phyloP scores from a whole-genome alignment of 2,113 vertebrate species.

The Nicator chloris region DNA sequence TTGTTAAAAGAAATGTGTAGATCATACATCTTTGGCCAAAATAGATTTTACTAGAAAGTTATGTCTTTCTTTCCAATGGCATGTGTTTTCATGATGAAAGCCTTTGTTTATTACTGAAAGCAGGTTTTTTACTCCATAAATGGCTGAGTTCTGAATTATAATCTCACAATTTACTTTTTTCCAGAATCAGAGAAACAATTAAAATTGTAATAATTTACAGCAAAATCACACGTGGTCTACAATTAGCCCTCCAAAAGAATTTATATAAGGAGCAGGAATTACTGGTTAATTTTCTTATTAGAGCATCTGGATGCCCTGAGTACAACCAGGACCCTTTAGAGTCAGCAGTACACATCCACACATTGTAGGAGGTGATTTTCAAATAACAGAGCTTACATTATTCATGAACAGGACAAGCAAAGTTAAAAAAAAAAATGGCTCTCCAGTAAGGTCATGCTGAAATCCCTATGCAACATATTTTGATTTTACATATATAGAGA shows the following conservation, averaged over 20 bases:
- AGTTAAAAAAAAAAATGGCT: not conserved
- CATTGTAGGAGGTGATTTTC: not conserved
- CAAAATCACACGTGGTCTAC: not conserved
- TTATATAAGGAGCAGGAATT: not conserved
- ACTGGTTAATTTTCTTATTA: not conserved
- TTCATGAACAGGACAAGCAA: not conserved
- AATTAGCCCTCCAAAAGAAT: not conserved
- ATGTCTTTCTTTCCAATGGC: not conserved
- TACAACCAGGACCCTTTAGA: not conserved
- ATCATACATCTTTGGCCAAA: not conserved
- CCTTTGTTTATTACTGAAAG: not conserved
- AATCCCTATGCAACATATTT: not conserved
- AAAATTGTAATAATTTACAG: not conserved
- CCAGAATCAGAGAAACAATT: not conserved
- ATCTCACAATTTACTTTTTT: not conserved
- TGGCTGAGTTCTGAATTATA: not conserved
- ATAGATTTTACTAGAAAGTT: not conserved
- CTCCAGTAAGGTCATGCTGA: not conserved
- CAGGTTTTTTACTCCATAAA: not conserved
- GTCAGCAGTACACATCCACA: rapidly evolving
- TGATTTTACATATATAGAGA: not conserved
- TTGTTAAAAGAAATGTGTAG: not conserved
- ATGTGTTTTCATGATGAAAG: not conserved
- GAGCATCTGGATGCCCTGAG: not conserved
- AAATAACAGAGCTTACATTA: not conserved